These are phyloP conservation scores for Chirona hameri DNA, from an alignment of 2,888 invertebrate species.

Conservation along the genomic window DNA sequence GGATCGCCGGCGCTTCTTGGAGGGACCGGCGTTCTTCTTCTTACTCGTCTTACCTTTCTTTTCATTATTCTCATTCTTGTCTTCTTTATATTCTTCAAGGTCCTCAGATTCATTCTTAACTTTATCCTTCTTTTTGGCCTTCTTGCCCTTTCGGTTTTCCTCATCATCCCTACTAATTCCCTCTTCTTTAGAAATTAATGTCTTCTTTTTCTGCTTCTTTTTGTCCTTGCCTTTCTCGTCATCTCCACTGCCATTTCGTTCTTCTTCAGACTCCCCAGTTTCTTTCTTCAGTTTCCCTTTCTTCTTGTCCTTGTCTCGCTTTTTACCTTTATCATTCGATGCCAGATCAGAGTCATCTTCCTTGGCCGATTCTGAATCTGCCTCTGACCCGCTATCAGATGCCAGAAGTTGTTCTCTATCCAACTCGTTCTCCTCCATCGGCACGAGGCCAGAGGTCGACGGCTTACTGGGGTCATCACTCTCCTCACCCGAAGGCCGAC, in stretches of 20 bases:
- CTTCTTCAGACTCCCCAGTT: neutral
- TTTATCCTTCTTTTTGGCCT: too few species aligned
- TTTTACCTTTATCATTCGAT: constrained; percentile 3
- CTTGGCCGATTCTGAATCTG: neutral
- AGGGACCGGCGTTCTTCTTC: too few species aligned
- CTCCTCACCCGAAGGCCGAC: neutral
- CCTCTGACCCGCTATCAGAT: neutral
- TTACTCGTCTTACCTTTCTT: constrained; percentile 25
- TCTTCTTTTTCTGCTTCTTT: neutral
- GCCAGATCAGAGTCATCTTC: neutral
- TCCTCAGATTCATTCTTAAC: neutral
- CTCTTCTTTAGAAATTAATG: neutral
- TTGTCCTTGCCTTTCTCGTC: constrained; percentile 32
- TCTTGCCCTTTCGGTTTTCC: too few species aligned
- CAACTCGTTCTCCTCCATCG: neutral
- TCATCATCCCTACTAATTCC: too few species aligned
- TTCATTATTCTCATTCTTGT: neutral
- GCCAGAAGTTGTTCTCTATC: neutral
- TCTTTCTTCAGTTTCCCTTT: neutral
- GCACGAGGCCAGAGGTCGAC: neutral
- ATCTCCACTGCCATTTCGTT: constrained; percentile 14
- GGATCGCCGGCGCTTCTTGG: neutral
- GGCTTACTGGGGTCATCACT: neutral
- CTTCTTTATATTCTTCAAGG: neutral
- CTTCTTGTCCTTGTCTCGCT: neutral